Conservation (phyloP, 2,888 invertebrate genomes). For the Epistrophella euchroma region DNA sequence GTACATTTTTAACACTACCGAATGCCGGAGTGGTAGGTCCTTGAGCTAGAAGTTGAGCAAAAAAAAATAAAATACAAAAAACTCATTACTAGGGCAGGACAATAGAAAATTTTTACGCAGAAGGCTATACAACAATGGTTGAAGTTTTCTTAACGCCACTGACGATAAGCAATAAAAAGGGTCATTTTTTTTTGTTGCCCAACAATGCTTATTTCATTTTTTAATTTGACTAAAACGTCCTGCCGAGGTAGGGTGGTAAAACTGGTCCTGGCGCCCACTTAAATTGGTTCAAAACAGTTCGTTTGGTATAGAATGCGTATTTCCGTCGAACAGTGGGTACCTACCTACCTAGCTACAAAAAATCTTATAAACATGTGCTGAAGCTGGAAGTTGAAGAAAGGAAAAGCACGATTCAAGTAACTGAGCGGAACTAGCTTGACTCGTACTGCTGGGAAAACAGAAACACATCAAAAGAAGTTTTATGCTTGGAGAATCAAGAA, state of each 20-base stretch:
- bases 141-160: constrained; percentile 65
- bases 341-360: neutral
- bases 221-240: constrained; percentile 76
- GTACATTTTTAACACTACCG: constrained; percentile 43
- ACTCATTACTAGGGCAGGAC: constrained; percentile 57
- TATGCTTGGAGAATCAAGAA: constrained; percentile 34
- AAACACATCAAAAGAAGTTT: constrained; percentile 59
- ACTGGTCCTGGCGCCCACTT: constrained; percentile 32
- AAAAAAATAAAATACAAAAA: neutral
- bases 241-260: constrained; percentile 18
- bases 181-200: constrained; percentile 65
- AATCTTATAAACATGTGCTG: constrained; percentile 48
- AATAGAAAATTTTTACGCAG: constrained; percentile 66
- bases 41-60: neutral
- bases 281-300: constrained; percentile 33
- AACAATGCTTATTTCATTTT: constrained; percentile 68
- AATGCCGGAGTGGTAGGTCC: constrained; percentile 39
- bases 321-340: neutral
- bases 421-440: constrained; percentile 31
- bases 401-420: constrained; percentile 47
- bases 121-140: constrained; percentile 51
- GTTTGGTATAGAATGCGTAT: constrained; percentile 51
- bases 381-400: constrained; percentile 12
- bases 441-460: constrained; percentile 17
- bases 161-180: constrained; percentile 75